Evolutionary conservation across 2,888 invertebrate genomes (phyloP), one percentile per base, ranked within the genome.

Genomic region (Parnassius smintheus): DNA sequence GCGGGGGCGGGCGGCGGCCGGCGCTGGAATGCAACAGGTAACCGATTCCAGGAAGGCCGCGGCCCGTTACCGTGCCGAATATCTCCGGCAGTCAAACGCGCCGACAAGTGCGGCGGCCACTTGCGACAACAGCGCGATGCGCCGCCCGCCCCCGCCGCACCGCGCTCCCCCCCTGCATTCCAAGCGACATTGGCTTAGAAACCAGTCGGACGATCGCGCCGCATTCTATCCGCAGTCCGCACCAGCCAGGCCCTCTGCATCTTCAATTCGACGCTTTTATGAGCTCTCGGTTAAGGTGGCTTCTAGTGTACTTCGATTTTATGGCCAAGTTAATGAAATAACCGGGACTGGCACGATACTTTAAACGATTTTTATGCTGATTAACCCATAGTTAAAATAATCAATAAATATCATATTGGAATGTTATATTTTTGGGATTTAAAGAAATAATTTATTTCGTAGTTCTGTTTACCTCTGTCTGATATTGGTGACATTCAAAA

Each of bases 61-160:
- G 89, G 88, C 84, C 91, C 91, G 91, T 91, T 91, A 91, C 90
- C 84, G 90, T 87, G 90, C 90, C 91, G 90, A 91, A 91, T 89
- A 90, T 90, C 90, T 89, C 88, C 82, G 80, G 81, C 88, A 85
- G 86, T 89, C 90, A 90, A 90, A 90, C 87, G 90, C 83, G 88
- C 90, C 91, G 89, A 88, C 91, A 89, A 91, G 90, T 90, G 91
- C 88, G 88, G 77, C 80, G 82, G 83, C 85, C 88, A 88, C 90
- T 89, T 87, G 88, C 88, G 90, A 89, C 90, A 87, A 88, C 88
- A 86, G 82, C 82, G 85, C 77, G 74, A 74, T 73, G 63, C 76
- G 67, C 70, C 72, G 75, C 72, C 71, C 75, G 68, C 72, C 69
- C 69, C 66, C 71, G 69, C 69, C 65, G 18, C 56, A 41, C 50